Evolutionary conservation across 2,797 vertebrate genomes (phyloP).

Genomic region (Remorina albescens): DNA sequence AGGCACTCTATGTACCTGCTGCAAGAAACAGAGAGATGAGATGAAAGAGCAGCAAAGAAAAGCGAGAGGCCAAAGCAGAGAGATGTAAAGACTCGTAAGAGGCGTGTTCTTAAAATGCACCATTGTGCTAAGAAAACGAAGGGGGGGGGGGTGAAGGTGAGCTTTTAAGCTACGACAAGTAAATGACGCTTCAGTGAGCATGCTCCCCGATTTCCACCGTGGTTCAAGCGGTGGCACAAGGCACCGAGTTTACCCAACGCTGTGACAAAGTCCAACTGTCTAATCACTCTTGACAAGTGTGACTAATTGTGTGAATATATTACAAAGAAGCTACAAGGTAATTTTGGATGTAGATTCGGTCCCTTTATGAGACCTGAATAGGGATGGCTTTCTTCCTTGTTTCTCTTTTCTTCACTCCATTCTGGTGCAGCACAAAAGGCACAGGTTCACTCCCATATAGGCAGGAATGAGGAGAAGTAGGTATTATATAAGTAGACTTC

Average conservation of each 20-base stretch:
- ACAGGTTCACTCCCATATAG: conserved; percentile 5
- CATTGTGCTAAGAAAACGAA: conserved; percentile 37
- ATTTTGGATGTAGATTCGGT: conserved; percentile 17
- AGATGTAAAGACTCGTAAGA: conserved; percentile 38
- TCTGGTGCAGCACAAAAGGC: not conserved
- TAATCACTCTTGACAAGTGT: conserved; percentile 34
- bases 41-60: conserved; percentile 65
- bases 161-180: conserved; percentile 34
- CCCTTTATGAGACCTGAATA: not conserved
- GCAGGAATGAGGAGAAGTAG: not conserved
- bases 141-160: conserved; percentile 44
- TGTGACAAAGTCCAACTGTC: conserved; percentile 18
- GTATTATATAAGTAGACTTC: conserved; percentile 24
- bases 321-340: conserved; percentile 16
- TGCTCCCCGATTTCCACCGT: not conserved
- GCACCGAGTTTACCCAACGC: conserved; percentile 43
- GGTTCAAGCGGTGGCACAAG: conserved; percentile 11
- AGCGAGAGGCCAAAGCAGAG: conserved; percentile 37
- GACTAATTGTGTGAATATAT: conserved; percentile 46
- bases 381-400: not conserved
- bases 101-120: conserved; percentile 29
- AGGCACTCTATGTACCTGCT: conserved; percentile 68
- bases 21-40: conserved; percentile 63
- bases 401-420: not conserved
- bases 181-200: conserved; percentile 37